phyloP scores from a whole-genome alignment of 1,140 invertebrate genomes.

The Heliconius hermathena region DNA sequence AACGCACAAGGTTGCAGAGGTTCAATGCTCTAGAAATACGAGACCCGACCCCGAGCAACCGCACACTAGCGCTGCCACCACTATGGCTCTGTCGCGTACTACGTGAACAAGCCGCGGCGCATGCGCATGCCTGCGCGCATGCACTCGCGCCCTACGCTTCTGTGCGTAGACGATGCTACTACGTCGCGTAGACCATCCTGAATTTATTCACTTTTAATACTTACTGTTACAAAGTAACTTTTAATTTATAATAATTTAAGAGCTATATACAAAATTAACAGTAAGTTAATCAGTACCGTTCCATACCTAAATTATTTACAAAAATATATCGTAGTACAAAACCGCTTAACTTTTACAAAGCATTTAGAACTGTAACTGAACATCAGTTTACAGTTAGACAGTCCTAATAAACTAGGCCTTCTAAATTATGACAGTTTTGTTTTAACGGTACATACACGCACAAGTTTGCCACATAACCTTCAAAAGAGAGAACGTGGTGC shows the following conservation, averaged over 20 bases:
- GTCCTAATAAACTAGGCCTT: slow-evolving; percentile 54
- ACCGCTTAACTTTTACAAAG: not conserved
- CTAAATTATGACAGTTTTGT: slow-evolving; percentile 71
- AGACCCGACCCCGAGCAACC: slow-evolving; percentile 70
- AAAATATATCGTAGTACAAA: not conserved
- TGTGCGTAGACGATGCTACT: slow-evolving; percentile 52
- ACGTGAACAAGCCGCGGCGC: slow-evolving; percentile 24
- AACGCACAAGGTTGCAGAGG: slow-evolving; percentile 81
- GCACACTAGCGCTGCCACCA: slow-evolving; percentile 44
- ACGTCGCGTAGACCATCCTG: slow-evolving; percentile 53
- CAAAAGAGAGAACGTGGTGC: slow-evolving; percentile 77
- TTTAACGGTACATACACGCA: slow-evolving; percentile 74
- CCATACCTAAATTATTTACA: not conserved
- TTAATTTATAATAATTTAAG: not conserved
- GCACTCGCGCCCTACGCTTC: slow-evolving; percentile 28
- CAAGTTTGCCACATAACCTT: slow-evolving; percentile 66
- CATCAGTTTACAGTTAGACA: slow-evolving; percentile 43
- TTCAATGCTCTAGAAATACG: slow-evolving; percentile 81
- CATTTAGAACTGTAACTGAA: slow-evolving; percentile 27
- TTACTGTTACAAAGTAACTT: not conserved
- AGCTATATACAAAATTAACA: not conserved
- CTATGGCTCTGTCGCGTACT: slow-evolving; percentile 36
- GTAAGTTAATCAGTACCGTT: not conserved
- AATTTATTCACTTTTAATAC: slow-evolving; percentile 7
- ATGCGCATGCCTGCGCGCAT: not conserved